Evolutionary conservation across 2,113 vertebrate species (phyloP).

Genomic region (Toxostoma redivivum): DNA sequence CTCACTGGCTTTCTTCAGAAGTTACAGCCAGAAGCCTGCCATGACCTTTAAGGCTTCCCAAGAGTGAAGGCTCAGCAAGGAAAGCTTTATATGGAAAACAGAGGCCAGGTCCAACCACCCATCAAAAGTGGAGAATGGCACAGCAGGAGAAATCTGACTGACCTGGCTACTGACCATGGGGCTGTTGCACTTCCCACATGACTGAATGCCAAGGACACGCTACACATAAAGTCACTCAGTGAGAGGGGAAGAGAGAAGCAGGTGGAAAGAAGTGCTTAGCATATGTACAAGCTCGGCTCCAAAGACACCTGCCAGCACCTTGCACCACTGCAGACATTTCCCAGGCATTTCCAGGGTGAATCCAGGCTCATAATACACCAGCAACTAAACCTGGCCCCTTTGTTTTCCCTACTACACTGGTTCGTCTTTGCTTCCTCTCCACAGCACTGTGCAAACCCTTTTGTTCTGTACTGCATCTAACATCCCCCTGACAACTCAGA

Average conservation of each 20-base stretch:
- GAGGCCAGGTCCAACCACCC: not conserved
- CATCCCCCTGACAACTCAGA: not conserved
- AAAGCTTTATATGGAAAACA: not conserved
- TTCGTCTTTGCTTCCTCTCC: not conserved
- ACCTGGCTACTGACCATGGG: not conserved
- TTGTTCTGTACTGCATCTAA: not conserved
- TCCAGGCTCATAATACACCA: accelerated
- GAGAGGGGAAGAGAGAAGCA: not conserved
- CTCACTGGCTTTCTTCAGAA: not conserved
- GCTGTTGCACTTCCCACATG: not conserved
- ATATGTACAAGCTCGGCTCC: not conserved
- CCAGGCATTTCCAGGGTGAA: not conserved
- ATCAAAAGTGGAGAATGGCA: not conserved
- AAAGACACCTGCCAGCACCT: not conserved
- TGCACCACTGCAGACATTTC: not conserved
- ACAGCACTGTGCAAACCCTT: not conserved
- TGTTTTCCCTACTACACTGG: not conserved
- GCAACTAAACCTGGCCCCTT: not conserved
- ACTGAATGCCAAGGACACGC: not conserved
- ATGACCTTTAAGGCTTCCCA: not conserved
- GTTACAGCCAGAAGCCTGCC: not conserved
- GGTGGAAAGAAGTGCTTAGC: not conserved
- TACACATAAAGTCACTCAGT: not conserved
- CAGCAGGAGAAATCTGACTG: not conserved
- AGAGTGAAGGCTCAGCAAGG: not conserved